These are phyloP conservation scores for Congeria kusceri DNA, from an alignment of 2,888 invertebrate genomes.

Conservation along the genomic window DNA sequence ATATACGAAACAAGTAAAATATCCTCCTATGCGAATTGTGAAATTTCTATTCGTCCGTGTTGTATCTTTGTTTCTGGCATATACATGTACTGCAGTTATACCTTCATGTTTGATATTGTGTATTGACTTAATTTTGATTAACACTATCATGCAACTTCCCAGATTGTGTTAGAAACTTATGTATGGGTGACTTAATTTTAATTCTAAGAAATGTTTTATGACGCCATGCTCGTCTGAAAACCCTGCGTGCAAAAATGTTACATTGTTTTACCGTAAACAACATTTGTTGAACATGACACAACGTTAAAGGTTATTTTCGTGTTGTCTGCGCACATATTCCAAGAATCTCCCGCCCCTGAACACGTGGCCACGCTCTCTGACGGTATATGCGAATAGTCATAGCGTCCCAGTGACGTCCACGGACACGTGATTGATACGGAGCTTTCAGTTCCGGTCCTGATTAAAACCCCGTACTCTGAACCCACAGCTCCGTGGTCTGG, in stretches of 20 bases:
- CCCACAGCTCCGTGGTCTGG: conserved; percentile 48
- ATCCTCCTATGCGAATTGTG: no score
- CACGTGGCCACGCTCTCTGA: conserved; percentile 29
- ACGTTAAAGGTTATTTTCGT: conserved; percentile 51
- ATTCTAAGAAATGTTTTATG: no score
- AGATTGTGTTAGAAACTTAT: no score
- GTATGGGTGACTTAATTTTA: no score
- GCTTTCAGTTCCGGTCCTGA: conserved; percentile 49
- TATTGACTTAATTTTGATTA: no score
- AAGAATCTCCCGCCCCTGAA: conserved; percentile 27
- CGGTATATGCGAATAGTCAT: conserved; percentile 48
- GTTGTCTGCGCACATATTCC: conserved; percentile 49
- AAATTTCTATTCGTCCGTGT: no score
- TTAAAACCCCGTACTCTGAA: conserved; percentile 48
- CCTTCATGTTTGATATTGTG: no score
- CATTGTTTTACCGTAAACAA: conserved; percentile 48
- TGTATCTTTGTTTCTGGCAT: no score
- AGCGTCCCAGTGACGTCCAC: conserved; percentile 50
- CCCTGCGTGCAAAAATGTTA: not conserved
- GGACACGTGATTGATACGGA: conserved; percentile 46
- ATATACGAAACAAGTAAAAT: no score
- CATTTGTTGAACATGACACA: conserved; percentile 34
- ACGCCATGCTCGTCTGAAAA: no score
- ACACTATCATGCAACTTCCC: no score
- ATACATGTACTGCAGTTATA: no score